phyloP scores from a whole-genome alignment of 2,113 vertebrate genomes.

The Malurus melanocephalus region DNA sequence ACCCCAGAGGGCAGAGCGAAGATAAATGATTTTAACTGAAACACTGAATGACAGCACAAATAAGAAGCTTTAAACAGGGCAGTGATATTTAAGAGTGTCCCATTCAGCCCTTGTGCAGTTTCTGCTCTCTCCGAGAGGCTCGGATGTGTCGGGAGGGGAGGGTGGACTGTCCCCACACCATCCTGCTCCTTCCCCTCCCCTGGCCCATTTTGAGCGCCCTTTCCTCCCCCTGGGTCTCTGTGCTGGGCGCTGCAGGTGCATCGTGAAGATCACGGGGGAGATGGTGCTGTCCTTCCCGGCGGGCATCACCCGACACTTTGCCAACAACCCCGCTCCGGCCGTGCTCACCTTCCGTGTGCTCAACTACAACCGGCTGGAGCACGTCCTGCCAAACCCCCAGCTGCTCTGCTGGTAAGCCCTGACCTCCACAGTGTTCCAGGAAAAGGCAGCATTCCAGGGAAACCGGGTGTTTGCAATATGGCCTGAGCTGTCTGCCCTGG shows the following conservation, averaged over 20 bases:
- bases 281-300: conserved; percentile 96
- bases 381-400: conserved; percentile 95
- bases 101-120: background rate
- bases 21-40: background rate
- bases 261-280: conserved; percentile 95
- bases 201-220: background rate
- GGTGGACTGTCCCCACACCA: rapidly evolving
- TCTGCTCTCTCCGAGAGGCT: background rate
- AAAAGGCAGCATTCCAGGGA: rapidly evolving
- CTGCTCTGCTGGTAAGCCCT: conserved; percentile 91
- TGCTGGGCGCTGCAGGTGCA: conserved; percentile 76
- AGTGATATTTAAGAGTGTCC: background rate
- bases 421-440: rapidly evolving
- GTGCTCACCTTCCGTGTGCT: conserved; percentile 90
- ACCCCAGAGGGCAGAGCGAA: background rate
- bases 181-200: rapidly evolving
- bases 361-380: conserved; percentile 91
- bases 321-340: conserved; percentile 88
- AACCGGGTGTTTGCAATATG: rapidly evolving
- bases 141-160: rapidly evolving
- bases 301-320: conserved; percentile 94
- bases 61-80: background rate
- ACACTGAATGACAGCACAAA: background rate
- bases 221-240: background rate
- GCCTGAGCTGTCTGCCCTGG: rapidly evolving